Evolutionary conservation across 2,797 vertebrate genomes (phyloP), one percentile per base, ranked within the genome.

Genomic region (Poeciliopsis gracilis): DNA sequence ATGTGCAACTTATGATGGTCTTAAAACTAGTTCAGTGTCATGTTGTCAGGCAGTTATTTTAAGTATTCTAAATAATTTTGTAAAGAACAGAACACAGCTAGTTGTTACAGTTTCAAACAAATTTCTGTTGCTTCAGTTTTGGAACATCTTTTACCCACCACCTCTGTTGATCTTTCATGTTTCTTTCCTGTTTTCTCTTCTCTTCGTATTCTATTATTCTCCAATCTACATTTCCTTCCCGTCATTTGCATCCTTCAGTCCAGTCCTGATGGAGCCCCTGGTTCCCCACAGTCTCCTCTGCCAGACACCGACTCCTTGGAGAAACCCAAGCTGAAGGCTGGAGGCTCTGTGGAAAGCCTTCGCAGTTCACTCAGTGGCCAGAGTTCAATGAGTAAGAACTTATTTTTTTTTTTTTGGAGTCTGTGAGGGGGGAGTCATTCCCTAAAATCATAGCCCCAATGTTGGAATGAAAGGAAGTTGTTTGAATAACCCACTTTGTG

Each of bases 321-420:
- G 90, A 99, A 98, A 78, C 98, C 98, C 80, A 99, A 98, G 93
- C 97, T 99, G 7, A 99, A 98, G 93, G 98, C 98, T 0, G 98
- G 98, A 41, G 98, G 98, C 57, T 99, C 98, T 0, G 98, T 99
- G 47, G 98, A 99, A 95, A 99, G 98, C 83, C 96, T 99, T 78
- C 96, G 97, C 57, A 99, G 98, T 87, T 99, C 98, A 49, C 96
- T 99, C 78, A 99, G 98, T 0, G 98, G 98, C 77, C 98, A 99
- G 93, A 99, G 98, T 91, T 99, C 98, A 20, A 98, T 99, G 98
- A 99, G 98, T 99, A 95, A 95, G 97, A 94, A 30, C 25, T 5
- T 75, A 18, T 77, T 75, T 11, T 55, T 0, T 10, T n/a, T 61
- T 72, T 6, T 75, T 59, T 25, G 11, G 46, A 46, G 46, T 47